Evolutionary conservation across 2,113 vertebrate genomes (phyloP), one percentile per base, ranked within the genome.

Genomic region (Scolopax mira): DNA sequence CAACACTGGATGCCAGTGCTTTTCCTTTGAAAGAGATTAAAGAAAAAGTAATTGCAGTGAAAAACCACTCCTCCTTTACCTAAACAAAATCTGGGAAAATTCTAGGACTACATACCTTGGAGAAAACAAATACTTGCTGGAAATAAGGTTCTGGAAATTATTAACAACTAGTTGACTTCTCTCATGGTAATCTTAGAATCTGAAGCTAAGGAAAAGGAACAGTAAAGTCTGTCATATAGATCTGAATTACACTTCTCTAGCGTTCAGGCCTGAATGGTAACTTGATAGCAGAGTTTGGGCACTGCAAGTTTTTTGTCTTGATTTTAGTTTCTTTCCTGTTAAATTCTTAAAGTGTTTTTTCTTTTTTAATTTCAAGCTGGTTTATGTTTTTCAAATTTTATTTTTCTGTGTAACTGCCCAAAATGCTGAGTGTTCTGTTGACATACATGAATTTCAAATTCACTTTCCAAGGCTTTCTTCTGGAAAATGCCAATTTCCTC

Each of bases 11-110:
- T 44, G 35, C 24, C 73, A 90, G 19, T 64, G 69, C 31, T 66
- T 81, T 88, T 84, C 73, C 65, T 92, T 89, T 96, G 58, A 75
- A 93, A 91, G 35, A 79, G 49, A 92, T 66, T 73, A 71, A 92
- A 88, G 31, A 77, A 92, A 73, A 88, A 42, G 30, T 39, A 77
- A 89, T 66, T 92, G 69, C 51, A 80, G 57, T 42, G 64, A 91
- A 91, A 91, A 93, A 57, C 22, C 79, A 72, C 11, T 72, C 39
- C 41, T 90, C 23, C 52, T 87, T 78, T 75, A 87, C 37, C 65
- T 72, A 91, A 90, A 69, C 8, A 79, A 93, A 86, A 89, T 66
- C 41, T 41, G 11, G 13, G 18, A 22, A 64, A 95, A 87, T 79
- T 89, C 70, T 87, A 85, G 35, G 62, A 85, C 83, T 44, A 81